These are phyloP conservation scores for Channa striata DNA, from an alignment of 2,797 vertebrate genomes.

Conservation along the genomic window DNA sequence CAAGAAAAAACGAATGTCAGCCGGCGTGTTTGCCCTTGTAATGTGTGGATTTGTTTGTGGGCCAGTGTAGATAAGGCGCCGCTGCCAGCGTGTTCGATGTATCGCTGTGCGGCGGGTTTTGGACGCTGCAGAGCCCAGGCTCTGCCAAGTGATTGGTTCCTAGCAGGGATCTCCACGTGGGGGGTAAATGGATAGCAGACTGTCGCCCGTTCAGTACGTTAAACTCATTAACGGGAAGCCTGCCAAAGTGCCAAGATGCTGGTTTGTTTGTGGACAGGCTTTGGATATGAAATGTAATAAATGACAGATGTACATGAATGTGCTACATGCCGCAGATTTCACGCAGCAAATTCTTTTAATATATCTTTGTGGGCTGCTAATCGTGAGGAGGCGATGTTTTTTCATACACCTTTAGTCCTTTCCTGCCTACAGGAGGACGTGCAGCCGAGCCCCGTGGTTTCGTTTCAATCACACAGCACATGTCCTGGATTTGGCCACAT, in stretches of 20 bases:
- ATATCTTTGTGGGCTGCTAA: neutral
- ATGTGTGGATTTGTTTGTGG: slow-evolving; percentile 32
- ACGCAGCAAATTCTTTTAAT: neutral
- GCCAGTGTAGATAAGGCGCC: slow-evolving; percentile 39
- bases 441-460: neutral
- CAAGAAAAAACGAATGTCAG: neutral
- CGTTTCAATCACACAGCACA: neutral
- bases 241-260: slow-evolving; percentile 30
- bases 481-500: neutral
- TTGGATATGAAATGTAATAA: neutral
- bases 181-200: slow-evolving; percentile 64
- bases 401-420: too few relatives aligned
- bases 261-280: slow-evolving; percentile 1
- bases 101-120: slow-evolving; percentile 41
- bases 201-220: slow-evolving; percentile 45
- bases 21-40: slow-evolving; percentile 12
- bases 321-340: too few relatives aligned
- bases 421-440: too few relatives aligned
- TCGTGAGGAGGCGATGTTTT: neutral
- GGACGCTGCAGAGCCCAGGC: slow-evolving; percentile 35
- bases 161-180: slow-evolving; percentile 48
- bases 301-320: neutral
- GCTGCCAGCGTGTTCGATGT: slow-evolving; percentile 23
- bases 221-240: slow-evolving; percentile 49
- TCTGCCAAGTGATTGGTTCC: slow-evolving; percentile 57